Evolutionary conservation across 1,140 invertebrate genomes (phyloP).

Genomic region (Metaphire vulgaris): DNA sequence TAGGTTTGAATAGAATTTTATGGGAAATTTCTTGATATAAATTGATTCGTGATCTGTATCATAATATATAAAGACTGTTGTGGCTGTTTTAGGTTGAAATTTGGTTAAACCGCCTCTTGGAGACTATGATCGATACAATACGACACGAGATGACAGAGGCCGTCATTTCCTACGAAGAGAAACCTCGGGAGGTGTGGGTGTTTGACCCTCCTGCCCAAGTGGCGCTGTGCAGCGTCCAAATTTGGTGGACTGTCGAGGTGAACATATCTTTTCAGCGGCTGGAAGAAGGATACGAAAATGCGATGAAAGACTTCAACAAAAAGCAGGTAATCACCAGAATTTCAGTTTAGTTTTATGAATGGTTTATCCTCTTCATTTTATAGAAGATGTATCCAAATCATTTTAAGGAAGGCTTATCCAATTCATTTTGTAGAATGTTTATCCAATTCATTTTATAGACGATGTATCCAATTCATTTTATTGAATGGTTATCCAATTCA

Average conservation of each 20-base stretch:
- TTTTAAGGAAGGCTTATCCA: too few relatives aligned
- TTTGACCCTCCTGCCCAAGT: constrained; percentile 53
- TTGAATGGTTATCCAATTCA: too few relatives aligned
- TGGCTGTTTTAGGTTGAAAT: constrained; percentile 70
- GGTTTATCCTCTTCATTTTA: too few relatives aligned
- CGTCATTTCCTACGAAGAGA: constrained; percentile 82
- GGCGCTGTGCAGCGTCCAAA: constrained; percentile 60
- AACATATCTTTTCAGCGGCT: constrained; percentile 77
- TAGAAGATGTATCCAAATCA: too few relatives aligned
- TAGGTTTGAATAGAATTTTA: too few relatives aligned
- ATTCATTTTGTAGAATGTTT: too few relatives aligned
- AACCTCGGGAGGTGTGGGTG: constrained; percentile 86
- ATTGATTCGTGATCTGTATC: too few relatives aligned
- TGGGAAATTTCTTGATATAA: too few relatives aligned
- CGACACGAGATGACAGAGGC: constrained; percentile 75
- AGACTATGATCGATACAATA: constrained; percentile 72
- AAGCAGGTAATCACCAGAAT: constrained; percentile 69
- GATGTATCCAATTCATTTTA: too few relatives aligned
- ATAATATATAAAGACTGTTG: too few relatives aligned
- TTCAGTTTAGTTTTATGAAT: too few relatives aligned
- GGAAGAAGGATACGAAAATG: constrained; percentile 92
- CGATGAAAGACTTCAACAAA: constrained; percentile 89
- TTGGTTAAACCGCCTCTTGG: constrained; percentile 81
- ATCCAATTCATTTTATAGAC: too few relatives aligned
- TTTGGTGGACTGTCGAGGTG: constrained; percentile 95